Conservation (phyloP, 2,113 vertebrate genomes). For the Gadus macrocephalus region DNA sequence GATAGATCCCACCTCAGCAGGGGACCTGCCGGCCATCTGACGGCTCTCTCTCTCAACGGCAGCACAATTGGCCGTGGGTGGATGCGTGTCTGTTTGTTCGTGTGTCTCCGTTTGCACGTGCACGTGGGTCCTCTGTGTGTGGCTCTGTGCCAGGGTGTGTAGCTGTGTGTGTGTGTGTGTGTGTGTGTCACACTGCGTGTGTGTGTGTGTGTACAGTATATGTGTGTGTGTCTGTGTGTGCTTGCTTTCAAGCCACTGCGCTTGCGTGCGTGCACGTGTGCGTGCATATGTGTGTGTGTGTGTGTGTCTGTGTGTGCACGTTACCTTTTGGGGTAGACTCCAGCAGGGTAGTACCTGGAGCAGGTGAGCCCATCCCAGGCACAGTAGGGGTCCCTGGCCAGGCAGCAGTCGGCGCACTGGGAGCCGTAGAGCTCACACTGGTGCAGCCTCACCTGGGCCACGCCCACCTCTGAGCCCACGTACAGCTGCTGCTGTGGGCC, state of each 20-base stretch:
- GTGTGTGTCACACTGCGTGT: background rate
- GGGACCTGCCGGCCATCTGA: background rate
- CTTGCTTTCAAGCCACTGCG: no score
- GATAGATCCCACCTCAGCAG: slow-evolving; percentile 8
- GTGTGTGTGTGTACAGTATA: background rate
- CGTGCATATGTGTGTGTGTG: background rate
- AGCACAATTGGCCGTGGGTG: background rate
- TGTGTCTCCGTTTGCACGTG: background rate
- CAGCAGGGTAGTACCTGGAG: slow-evolving; percentile 85
- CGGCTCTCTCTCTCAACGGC: background rate
- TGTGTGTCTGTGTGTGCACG: slow-evolving; percentile 1
- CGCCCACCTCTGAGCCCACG: slow-evolving; percentile 78
- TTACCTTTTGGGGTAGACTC: slow-evolving; percentile 86
- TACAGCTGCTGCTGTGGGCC: slow-evolving; percentile 89
- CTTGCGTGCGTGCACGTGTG: background rate
- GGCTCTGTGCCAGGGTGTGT: background rate
- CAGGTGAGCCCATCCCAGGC: slow-evolving; percentile 96
- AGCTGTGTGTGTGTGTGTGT: background rate
- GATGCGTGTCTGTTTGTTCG: background rate
- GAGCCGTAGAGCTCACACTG: slow-evolving; percentile 93
- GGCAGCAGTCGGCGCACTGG: slow-evolving; percentile 92
- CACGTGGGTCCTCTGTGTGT: background rate
- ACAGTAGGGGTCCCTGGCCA: slow-evolving; percentile 95
- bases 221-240: background rate
- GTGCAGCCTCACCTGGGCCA: slow-evolving; percentile 87